Percentiles rank a stretch among this genome's conserved stretches.
Conservation (phyloP, 2,113 vertebrate genomes). For the Brevimyrus niger region DNA sequence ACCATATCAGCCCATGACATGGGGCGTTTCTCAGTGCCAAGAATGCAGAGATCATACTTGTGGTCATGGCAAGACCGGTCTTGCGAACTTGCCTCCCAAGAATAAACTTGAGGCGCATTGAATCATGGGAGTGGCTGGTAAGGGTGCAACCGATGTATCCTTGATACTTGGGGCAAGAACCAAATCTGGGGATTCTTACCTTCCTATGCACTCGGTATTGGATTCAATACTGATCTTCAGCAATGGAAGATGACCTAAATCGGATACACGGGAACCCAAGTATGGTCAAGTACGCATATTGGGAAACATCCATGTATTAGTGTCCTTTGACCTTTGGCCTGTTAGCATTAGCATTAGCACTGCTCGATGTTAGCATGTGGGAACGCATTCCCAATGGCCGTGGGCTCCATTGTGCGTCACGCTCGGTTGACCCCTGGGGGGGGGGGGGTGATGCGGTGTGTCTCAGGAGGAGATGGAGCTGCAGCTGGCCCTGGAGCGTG, state of each 20-base stretch:
- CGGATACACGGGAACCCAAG: background rate
- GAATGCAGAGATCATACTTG: background rate
- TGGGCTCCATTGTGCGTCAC: background rate
- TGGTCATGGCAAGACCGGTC: background rate
- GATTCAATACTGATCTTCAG: background rate
- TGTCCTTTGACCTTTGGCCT: background rate
- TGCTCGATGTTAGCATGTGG: background rate
- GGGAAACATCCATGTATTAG: background rate
- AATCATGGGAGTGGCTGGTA: background rate
- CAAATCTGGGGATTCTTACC: background rate
- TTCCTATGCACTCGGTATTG: background rate
- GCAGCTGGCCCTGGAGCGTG: constrained; percentile 76
- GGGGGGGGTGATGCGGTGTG: constrained; percentile 7
- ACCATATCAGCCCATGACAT: background rate
- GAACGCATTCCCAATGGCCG: background rate
- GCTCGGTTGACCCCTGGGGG: background rate
- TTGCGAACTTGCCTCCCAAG: background rate
- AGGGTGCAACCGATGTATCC: background rate
- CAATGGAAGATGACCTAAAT: background rate
- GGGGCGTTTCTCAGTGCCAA: background rate
- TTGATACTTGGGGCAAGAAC: background rate
- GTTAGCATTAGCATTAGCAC: background rate
- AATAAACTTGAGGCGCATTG: background rate
- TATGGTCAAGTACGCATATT: background rate
- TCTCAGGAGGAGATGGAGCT: constrained; percentile 79